Percentiles rank a stretch among this genome's conserved stretches.
These are phyloP conservation scores for Mesorhabditis belari DNA, from an alignment of 2,888 invertebrate genomes.

Conservation along the genomic window DNA sequence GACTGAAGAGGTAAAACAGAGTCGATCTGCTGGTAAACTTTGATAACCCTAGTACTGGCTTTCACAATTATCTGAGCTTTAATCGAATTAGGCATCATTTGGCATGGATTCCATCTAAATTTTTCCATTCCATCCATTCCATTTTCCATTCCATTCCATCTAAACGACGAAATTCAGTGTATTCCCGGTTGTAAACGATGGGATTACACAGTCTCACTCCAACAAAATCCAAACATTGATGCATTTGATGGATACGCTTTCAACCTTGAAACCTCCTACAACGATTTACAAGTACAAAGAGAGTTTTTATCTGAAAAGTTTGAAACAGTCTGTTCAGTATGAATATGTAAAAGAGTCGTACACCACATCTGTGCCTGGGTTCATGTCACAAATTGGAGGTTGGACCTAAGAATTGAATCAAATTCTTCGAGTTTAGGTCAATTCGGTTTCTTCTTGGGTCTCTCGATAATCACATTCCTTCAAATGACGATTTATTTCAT, in stretches of 20 bases:
- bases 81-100: no score
- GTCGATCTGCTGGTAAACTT: no score
- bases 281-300: conserved; percentile 38
- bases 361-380: conserved; percentile 48
- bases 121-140: no score
- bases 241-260: conserved; percentile 37
- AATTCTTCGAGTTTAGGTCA: conserved; percentile 19
- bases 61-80: no score
- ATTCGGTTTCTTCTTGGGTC: conserved; percentile 40
- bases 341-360: conserved; percentile 48
- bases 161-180: conserved; percentile 20
- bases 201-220: conserved; percentile 44
- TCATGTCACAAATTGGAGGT: conserved; percentile 51
- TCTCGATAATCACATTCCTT: conserved; percentile 48
- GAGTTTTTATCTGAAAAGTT: conserved; percentile 3
- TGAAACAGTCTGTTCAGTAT: conserved; percentile 24
- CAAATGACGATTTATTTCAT: conserved; percentile 40
- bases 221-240: conserved; percentile 32
- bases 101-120: no score
- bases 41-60: no score
- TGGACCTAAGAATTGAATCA: background rate
- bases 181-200: conserved; percentile 43
- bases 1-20: conserved; percentile 35
- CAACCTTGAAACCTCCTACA: conserved; percentile 46
- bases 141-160: no score